phyloP scores from a whole-genome alignment of 2,888 invertebrate species.

The Agriopis aurantiaria region DNA sequence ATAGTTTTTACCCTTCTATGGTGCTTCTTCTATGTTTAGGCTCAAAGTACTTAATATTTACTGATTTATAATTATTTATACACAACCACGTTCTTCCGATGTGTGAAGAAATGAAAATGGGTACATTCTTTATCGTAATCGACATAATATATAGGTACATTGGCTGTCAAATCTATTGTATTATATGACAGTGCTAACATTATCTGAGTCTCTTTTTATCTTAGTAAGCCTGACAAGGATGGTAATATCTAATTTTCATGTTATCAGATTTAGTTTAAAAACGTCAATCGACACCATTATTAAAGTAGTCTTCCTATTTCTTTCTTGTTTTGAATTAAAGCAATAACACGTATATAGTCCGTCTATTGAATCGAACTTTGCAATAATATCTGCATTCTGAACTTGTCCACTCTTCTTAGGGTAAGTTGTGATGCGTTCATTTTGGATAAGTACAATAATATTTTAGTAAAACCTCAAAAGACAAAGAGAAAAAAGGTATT shows the following conservation, averaged over 20 bases:
- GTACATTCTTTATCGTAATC: background rate
- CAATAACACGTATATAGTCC: conserved; percentile 41
- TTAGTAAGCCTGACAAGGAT: background rate
- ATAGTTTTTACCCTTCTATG: conserved; percentile 56
- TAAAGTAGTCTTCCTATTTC: background rate
- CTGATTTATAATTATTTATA: conserved; percentile 6
- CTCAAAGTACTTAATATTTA: conserved; percentile 60
- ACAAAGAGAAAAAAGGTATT: too few species aligned
- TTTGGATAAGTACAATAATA: conserved; percentile 39
- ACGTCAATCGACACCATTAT: too few species aligned
- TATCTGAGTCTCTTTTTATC: background rate
- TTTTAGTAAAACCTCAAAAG: too few species aligned
- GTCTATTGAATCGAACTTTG: conserved; percentile 45
- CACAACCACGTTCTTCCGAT: conserved; percentile 4
- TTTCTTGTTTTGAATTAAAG: conserved; percentile 21
- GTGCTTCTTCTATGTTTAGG: conserved; percentile 62
- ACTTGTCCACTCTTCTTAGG: conserved; percentile 52
- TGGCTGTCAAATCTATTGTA: too few species aligned
- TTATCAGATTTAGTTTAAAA: background rate
- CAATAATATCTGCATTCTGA: conserved; percentile 48
- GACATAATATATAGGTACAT: too few species aligned
- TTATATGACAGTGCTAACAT: background rate
- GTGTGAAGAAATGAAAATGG: background rate
- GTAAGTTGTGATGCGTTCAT: conserved; percentile 48
- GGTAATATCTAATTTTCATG: background rate